Conservation (phyloP, 2,888 invertebrate genomes). For the Macrophya alboannulata region DNA sequence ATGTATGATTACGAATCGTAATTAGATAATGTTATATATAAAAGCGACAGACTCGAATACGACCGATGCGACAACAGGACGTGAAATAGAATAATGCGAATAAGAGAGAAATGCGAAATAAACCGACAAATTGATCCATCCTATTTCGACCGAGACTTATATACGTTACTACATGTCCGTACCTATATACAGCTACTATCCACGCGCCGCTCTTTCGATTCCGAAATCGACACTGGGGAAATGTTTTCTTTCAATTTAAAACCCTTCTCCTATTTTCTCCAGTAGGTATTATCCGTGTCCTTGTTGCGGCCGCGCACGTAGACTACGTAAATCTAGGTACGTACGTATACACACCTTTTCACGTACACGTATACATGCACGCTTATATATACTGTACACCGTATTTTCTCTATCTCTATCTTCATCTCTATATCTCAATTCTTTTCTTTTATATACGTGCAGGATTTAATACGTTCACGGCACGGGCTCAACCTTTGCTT, state of each 20-base stretch:
- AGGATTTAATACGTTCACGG: constrained; percentile 11
- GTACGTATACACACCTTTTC: too few species aligned
- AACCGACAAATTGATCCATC: constrained; percentile 14
- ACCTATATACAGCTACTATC: neutral
- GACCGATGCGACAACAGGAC: neutral
- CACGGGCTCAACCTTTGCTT: neutral
- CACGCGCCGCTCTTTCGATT: neutral
- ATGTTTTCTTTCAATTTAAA: constrained; percentile 44
- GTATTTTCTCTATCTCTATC: neutral
- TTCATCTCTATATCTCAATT: neutral
- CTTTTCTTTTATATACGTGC: constrained; percentile 1
- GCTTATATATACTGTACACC: neutral
- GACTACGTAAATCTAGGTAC: neutral
- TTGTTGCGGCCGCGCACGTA: neutral
- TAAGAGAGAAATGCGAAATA: neutral
- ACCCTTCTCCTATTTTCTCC: neutral
- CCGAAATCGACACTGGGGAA: constrained; percentile 38
- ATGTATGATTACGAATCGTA: too few species aligned
- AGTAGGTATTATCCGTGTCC: neutral
- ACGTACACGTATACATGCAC: neutral
- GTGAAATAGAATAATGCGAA: neutral
- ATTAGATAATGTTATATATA: too few species aligned
- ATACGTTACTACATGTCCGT: neutral
- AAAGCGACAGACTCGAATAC: neutral
- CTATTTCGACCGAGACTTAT: neutral